These are phyloP conservation scores for Conchocele bisecta DNA, from an alignment of 2,888 invertebrate genomes.

Conservation along the genomic window DNA sequence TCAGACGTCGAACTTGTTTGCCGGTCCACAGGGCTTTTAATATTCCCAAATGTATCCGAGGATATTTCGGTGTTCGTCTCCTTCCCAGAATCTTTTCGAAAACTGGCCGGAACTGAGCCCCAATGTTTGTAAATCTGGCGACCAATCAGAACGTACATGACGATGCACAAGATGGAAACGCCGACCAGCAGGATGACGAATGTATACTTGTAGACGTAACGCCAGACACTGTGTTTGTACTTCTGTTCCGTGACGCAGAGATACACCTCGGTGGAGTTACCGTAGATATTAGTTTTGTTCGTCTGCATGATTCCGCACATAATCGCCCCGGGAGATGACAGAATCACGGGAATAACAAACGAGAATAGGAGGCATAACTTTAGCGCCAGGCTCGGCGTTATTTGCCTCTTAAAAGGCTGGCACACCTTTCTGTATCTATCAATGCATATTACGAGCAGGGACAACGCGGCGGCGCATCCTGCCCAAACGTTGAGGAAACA, in stretches of 20 bases:
- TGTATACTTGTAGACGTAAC: constrained; percentile 46
- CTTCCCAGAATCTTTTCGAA: constrained; percentile 48
- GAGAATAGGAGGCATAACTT: constrained; percentile 43
- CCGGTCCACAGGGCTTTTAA: constrained; percentile 22
- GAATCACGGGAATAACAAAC: constrained; percentile 36
- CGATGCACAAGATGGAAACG: constrained; percentile 42
- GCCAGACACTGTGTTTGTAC: constrained; percentile 31
- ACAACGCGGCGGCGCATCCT: constrained; percentile 44
- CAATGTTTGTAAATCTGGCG: constrained; percentile 45
- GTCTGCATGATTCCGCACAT: constrained; percentile 52
- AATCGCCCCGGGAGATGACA: constrained; percentile 48
- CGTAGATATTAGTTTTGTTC: constrained; percentile 45
- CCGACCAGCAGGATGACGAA: constrained; percentile 45
- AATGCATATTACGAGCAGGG: constrained; percentile 40
- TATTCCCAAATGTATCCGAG: constrained; percentile 51
- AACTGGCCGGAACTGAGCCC: constrained; percentile 44
- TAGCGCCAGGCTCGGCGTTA: constrained; percentile 37
- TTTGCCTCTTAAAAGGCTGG: constrained; percentile 45
- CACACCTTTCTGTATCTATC: constrained; percentile 52
- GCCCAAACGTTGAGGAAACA: constrained; percentile 57
- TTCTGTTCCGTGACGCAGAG: constrained; percentile 43
- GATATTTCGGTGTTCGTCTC: constrained; percentile 47
- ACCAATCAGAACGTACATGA: constrained; percentile 55
- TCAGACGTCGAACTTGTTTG: constrained; percentile 36
- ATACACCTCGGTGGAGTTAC: constrained; percentile 33